Evolutionary conservation across 2,797 vertebrate species (phyloP).

Genomic region (Rhyacichthys aspro): DNA sequence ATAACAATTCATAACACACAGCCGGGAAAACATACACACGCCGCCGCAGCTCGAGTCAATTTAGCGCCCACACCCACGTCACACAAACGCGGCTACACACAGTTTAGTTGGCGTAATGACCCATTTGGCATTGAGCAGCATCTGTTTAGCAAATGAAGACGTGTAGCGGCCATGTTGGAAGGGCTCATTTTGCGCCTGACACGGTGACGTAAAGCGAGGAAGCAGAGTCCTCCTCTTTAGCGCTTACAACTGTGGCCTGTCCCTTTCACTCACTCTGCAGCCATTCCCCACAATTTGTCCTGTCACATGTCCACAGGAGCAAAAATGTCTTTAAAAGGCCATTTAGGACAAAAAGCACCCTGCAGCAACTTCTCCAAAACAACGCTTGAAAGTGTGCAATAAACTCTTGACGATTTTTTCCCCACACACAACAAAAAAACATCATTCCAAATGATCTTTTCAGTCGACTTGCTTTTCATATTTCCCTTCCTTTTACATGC

Average conservation of each 20-base stretch:
- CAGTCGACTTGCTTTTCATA: conserved; percentile 38
- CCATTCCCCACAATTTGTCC: conserved; percentile 8
- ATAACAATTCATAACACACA: conserved; percentile 72
- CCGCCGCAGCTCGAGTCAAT: conserved; percentile 15
- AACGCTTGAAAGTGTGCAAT: not conserved
- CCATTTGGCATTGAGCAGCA: conserved; percentile 76
- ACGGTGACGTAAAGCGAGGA: conserved; percentile 38
- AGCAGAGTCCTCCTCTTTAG: conserved; percentile 62
- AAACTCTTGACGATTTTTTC: conserved; percentile 5
- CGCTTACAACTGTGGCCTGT: conserved; percentile 29
- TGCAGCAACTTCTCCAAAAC: not conserved
- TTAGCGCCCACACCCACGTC: conserved; percentile 3
- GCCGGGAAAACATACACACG: conserved; percentile 38
- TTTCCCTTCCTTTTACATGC: conserved; percentile 12
- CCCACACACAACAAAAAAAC: not conserved
- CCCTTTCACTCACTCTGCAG: conserved; percentile 15
- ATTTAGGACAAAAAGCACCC: conserved; percentile 1
- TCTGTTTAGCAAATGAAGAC: conserved; percentile 70
- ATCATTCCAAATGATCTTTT: conserved; percentile 38
- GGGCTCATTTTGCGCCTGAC: conserved; percentile 58
- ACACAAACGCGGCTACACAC: conserved; percentile 30
- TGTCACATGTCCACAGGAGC: not conserved
- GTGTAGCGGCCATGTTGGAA: conserved; percentile 45
- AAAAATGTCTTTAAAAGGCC: not conserved
- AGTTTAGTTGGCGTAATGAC: conserved; percentile 72